Evolutionary conservation across 2,888 invertebrate genomes (phyloP).

Genomic region (Drosophila buzzatii): DNA sequence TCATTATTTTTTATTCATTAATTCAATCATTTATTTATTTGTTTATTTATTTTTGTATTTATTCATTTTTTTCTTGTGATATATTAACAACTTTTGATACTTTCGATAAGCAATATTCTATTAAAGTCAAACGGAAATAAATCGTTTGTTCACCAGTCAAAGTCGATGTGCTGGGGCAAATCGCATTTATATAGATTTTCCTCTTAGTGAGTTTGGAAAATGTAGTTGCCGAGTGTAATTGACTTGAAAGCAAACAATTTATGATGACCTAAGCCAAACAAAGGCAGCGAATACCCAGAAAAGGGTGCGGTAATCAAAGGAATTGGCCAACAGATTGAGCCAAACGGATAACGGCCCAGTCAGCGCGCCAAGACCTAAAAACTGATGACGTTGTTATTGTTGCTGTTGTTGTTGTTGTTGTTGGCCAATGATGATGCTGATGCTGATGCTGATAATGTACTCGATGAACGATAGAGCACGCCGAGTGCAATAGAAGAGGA

Average conservation of each 20-base stretch:
- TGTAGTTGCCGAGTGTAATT: constrained; percentile 55
- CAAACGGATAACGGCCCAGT: constrained; percentile 72
- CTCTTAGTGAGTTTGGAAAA: neutral
- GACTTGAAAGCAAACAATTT: constrained; percentile 81
- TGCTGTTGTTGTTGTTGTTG: constrained; percentile 38
- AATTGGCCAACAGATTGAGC: constrained; percentile 72
- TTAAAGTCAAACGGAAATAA: neutral
- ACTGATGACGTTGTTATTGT: constrained; percentile 70
- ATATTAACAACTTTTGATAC: too few species aligned
- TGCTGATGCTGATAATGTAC: constrained; percentile 56
- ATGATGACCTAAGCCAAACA: constrained; percentile 75
- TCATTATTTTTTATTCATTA: too few species aligned
- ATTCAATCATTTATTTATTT: too few species aligned
- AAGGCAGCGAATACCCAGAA: constrained; percentile 56
- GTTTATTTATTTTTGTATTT: too few species aligned
- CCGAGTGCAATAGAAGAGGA: constrained; percentile 44
- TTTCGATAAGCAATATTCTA: too few species aligned
- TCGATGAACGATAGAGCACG: constrained; percentile 75
- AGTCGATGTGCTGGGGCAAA: neutral
- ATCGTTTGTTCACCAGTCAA: neutral
- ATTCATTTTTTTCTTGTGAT: too few species aligned
- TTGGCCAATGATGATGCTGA: constrained; percentile 19
- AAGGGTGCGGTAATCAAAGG: constrained; percentile 81
- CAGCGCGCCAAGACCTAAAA: constrained; percentile 70
- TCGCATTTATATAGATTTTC: constrained; percentile 9